Percentiles rank a stretch among this genome's conserved stretches.
Conservation (phyloP, 1,140 invertebrate species). For the Teleogryllus occipitalis region DNA sequence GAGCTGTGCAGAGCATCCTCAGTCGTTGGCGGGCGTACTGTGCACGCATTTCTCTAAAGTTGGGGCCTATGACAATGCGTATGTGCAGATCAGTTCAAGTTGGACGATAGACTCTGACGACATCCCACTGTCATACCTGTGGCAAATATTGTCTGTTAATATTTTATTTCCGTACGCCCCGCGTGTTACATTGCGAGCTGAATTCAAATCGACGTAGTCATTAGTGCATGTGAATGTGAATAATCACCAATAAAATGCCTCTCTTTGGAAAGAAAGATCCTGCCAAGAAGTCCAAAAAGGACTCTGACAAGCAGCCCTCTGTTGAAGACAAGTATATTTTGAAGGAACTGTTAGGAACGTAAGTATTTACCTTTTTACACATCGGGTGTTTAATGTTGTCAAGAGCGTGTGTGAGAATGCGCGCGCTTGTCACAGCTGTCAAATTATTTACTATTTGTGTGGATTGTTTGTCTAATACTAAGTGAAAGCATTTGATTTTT, state of each 20-base stretch:
- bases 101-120: not conserved
- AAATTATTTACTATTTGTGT: too few relatives aligned
- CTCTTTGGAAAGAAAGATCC: conserved; percentile 83
- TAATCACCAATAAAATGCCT: conserved; percentile 53
- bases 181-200: not conserved
- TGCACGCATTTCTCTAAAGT: not conserved
- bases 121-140: not conserved
- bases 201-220: not conserved
- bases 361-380: conserved; percentile 38
- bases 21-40: too few relatives aligned
- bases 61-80: not conserved
- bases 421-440: too few relatives aligned
- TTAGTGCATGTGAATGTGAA: conserved; percentile 13
- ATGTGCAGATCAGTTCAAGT: not conserved
- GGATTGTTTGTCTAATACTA: too few relatives aligned
- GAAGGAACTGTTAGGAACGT: conserved; percentile 84
- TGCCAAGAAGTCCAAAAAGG: conserved; percentile 73
- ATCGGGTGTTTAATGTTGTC: not conserved
- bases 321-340: conserved; percentile 84
- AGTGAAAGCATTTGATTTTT: too few relatives aligned
- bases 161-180: not conserved
- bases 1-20: not conserved
- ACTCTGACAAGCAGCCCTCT: conserved; percentile 63
- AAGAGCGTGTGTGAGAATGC: not conserved
- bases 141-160: not conserved